Conservation (phyloP, 1,140 invertebrate genomes). For the Aradophagus sp. region DNA sequence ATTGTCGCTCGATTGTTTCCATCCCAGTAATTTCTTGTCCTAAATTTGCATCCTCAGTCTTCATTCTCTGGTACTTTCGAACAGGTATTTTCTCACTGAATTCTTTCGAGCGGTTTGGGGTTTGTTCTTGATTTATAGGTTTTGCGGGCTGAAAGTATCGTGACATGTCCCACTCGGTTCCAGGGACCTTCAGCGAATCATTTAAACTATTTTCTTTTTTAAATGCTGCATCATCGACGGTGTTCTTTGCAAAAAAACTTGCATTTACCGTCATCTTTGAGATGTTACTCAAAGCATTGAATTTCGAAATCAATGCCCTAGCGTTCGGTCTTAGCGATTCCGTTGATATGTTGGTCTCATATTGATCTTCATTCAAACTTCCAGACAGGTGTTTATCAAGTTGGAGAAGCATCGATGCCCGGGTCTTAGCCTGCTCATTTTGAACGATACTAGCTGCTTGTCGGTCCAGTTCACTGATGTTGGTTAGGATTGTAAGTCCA, state of each 20-base stretch:
- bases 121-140: no score
- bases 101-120: no score
- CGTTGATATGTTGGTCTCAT: slow-evolving; percentile 61
- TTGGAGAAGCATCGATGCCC: slow-evolving; percentile 63
- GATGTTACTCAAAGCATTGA: slow-evolving; percentile 78
- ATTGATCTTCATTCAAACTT: slow-evolving; percentile 60
- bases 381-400: slow-evolving; percentile 62
- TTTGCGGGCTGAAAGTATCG: no score
- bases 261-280: slow-evolving; percentile 76
- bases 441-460: slow-evolving; percentile 85
- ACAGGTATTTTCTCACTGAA: no score
- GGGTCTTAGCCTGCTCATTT: slow-evolving; percentile 73
- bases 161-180: slow-evolving; percentile 50
- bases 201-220: no score
- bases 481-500: slow-evolving; percentile 81
- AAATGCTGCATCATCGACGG: no score
- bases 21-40: slow-evolving; percentile 32
- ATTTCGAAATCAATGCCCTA: slow-evolving; percentile 78
- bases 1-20: slow-evolving; percentile 62
- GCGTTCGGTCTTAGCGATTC: slow-evolving; percentile 73
- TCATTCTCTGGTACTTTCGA: no score
- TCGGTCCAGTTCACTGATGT: slow-evolving; percentile 86
- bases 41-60: slow-evolving; percentile 9
- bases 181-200: no score
- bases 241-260: slow-evolving; percentile 71